Percentiles rank a stretch among this genome's conserved stretches.
Conservation (phyloP, 2,113 vertebrate genomes). For the Apeltes quadracus region DNA sequence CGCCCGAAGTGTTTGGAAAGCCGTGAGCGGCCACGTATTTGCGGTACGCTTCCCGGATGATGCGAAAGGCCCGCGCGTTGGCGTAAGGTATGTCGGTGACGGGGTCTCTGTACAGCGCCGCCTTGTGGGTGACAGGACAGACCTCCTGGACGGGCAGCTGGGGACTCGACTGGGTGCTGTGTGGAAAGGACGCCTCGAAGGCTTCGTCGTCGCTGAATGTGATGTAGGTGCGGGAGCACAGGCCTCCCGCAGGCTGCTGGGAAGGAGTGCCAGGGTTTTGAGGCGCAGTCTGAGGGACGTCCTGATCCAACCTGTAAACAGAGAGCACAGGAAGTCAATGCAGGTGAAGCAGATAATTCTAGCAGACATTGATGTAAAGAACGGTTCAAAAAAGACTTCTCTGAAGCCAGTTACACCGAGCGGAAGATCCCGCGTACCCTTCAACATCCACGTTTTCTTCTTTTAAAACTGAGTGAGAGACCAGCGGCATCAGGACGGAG, state of each 20-base stretch:
- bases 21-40: conserved; percentile 94
- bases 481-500: conserved; percentile 89
- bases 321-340: background rate
- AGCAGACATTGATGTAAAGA: background rate
- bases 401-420: background rate
- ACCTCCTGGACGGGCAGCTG: conserved; percentile 87
- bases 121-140: conserved; percentile 93
- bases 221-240: conserved; percentile 91
- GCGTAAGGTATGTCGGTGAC: conserved; percentile 96
- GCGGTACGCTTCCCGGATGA: conserved; percentile 93
- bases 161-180: conserved; percentile 48
- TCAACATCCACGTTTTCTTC: conserved; percentile 96
- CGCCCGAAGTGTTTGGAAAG: conserved; percentile 83
- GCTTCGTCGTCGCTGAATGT: conserved; percentile 93
- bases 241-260: conserved; percentile 72
- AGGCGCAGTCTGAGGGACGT: conserved; percentile 62
- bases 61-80: conserved; percentile 90
- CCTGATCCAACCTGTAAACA: conserved; percentile 86
- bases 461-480: conserved; percentile 85
- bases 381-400: background rate
- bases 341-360: conserved; percentile 8
- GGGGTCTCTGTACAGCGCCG: conserved; percentile 90
- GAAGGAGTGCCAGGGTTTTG: conserved; percentile 48
- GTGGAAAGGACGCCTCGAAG: conserved; percentile 84
- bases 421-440: conserved; percentile 78